These are phyloP conservation scores for Salmo trutta DNA, from an alignment of 2,797 vertebrate species.

Conservation along the genomic window DNA sequence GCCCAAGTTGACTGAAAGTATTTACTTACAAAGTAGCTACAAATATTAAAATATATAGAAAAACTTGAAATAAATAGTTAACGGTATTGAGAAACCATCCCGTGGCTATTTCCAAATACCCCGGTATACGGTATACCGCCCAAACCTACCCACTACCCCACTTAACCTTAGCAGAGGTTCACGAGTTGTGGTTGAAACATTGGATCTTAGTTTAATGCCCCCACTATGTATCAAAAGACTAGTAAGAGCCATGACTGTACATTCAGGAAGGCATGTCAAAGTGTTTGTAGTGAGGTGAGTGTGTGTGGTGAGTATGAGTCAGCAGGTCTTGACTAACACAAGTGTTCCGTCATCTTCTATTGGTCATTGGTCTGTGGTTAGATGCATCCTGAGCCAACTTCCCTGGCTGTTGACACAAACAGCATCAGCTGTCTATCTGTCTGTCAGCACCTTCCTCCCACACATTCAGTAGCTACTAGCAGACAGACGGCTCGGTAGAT, in stretches of 20 bases:
- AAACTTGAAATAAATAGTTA: too few species aligned
- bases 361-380: slow-evolving; percentile 65
- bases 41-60: too few species aligned
- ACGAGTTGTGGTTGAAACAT: background rate
- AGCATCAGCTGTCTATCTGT: slow-evolving; percentile 71
- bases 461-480: slow-evolving; percentile 23
- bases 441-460: slow-evolving; percentile 69
- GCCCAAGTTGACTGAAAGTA: too few species aligned
- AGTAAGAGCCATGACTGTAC: background rate
- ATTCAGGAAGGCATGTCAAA: slow-evolving; percentile 21
- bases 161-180: background rate
- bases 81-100: too few species aligned
- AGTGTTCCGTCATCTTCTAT: slow-evolving; percentile 62
- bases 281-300: slow-evolving; percentile 42
- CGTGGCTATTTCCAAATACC: too few species aligned
- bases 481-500: slow-evolving; percentile 53
- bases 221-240: background rate
- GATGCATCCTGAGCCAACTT: slow-evolving; percentile 46
- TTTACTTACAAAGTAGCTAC: too few species aligned
- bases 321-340: slow-evolving; percentile 61
- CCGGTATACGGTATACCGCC: too few species aligned
- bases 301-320: slow-evolving; percentile 47
- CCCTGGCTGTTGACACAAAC: slow-evolving; percentile 68
- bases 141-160: background rate
- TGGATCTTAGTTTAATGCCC: background rate